Percentiles rank a stretch among this genome's conserved stretches.
Conservation (phyloP, 1,140 invertebrate species). For the Camponotus vicinus region DNA sequence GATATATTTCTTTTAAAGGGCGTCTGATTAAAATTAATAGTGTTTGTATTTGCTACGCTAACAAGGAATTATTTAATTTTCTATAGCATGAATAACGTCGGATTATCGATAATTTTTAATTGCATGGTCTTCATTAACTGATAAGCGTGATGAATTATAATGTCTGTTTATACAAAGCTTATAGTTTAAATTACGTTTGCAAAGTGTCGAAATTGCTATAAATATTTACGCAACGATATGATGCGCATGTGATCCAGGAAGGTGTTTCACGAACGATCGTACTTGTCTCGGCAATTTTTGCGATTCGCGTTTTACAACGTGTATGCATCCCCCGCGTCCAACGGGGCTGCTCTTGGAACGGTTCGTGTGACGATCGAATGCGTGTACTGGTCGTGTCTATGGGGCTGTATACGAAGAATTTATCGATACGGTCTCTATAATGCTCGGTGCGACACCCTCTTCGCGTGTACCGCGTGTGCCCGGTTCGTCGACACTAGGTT, state of each 20-base stretch:
- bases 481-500: constrained; percentile 27
- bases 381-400: not conserved
- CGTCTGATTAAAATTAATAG: not conserved
- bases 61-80: not conserved
- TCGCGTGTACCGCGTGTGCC: constrained; percentile 16
- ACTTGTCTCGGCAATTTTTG: not conserved
- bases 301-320: not conserved
- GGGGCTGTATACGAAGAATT: constrained; percentile 33
- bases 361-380: constrained; percentile 14
- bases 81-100: not conserved
- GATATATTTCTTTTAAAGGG: not conserved
- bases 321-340: not conserved
- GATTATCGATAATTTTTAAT: not conserved
- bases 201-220: not conserved
- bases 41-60: not conserved
- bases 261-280: not conserved
- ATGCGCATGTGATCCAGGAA: not conserved
- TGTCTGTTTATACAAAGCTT: not conserved
- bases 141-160: not conserved
- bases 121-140: not conserved
- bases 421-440: constrained; percentile 48
- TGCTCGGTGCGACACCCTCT: not conserved
- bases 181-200: not conserved
- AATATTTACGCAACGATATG: not conserved
- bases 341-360: constrained; percentile 1